Evolutionary conservation across 2,797 vertebrate genomes (phyloP), one percentile per base, ranked within the genome.

Genomic region (Podarcis lilfordi): DNA sequence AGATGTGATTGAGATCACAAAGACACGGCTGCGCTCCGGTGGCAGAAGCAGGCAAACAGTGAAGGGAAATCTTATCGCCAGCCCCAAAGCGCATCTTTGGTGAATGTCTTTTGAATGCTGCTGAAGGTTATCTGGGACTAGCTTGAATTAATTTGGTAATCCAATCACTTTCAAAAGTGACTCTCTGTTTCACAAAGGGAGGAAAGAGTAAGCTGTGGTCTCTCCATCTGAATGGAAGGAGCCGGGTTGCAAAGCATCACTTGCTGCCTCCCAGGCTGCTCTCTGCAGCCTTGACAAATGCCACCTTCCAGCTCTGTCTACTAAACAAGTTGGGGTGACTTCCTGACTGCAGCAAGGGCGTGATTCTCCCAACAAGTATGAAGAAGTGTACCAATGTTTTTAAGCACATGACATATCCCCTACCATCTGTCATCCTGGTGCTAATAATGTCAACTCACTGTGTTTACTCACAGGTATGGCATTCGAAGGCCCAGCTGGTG

Each of bases 171-270:
- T 74, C 25, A 89, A 82, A 85, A 94, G 77, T 86, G 89, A 37
- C 72, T 91, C 87, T 86, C 21, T 74, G 82, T 87, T 87, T 86
- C 91, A 89, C 19, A 17, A 35, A 80, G 61, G 93, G 86, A 89
- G 81, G 90, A 87, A 68, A 84, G 88, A 23, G 9, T 35, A 37
- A 32, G 19, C 40, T 2, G 3, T 78, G 27, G 2, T 15, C 8
- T 25, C 29, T 32, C 35, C 19, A 37, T 13, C 13, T 19, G 71
- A 15, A 15, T 11, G 35, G 71, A 15, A 35, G 71, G 71, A 19
- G 32, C 32, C 5, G 17, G 32, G 2, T 5, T 3, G 71, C 71
- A 35, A 19, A 17, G n/a, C 32, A 32, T 35, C 71, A 32, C 71
- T 19, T 32, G 71, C 32, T 29, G 13, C 32, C 71, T 35, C 17